A percentile compares a stretch with the other conserved stretches of the same genome.
Conservation (phyloP, 2,888 invertebrate species). For the Tethea ocularis region DNA sequence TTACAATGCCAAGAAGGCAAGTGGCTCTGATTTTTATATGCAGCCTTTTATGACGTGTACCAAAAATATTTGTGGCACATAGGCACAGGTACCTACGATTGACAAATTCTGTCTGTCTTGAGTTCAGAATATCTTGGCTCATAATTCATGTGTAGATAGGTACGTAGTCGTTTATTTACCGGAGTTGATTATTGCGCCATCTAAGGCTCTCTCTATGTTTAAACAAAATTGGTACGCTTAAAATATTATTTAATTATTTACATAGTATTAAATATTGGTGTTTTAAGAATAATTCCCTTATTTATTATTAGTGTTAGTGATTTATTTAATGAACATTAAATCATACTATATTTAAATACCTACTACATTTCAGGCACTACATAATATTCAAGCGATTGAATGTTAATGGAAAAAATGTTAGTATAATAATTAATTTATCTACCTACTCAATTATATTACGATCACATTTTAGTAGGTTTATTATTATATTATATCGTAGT, state of each 20-base stretch:
- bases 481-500: neutral
- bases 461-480: conserved; percentile 3
- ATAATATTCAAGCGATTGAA: neutral
- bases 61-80: too few species aligned
- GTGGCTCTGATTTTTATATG: too few species aligned
- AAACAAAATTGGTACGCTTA: conserved; percentile 2
- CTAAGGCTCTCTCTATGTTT: too few species aligned
- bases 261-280: conserved; percentile 4
- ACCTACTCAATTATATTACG: neutral
- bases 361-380: neutral
- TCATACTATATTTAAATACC: neutral
- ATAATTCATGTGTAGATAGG: too few species aligned
- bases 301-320: neutral
- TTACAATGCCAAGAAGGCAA: too few species aligned
- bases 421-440: neutral
- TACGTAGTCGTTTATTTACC: too few species aligned
- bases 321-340: neutral
- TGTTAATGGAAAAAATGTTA: neutral
- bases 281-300: neutral
- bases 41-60: too few species aligned
- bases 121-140: too few species aligned
- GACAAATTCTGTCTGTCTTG: too few species aligned
- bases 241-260: neutral
- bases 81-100: too few species aligned
- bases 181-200: too few species aligned